Conservation (phyloP, 2,797 vertebrate genomes). For the Zenarchopterus dispar region DNA sequence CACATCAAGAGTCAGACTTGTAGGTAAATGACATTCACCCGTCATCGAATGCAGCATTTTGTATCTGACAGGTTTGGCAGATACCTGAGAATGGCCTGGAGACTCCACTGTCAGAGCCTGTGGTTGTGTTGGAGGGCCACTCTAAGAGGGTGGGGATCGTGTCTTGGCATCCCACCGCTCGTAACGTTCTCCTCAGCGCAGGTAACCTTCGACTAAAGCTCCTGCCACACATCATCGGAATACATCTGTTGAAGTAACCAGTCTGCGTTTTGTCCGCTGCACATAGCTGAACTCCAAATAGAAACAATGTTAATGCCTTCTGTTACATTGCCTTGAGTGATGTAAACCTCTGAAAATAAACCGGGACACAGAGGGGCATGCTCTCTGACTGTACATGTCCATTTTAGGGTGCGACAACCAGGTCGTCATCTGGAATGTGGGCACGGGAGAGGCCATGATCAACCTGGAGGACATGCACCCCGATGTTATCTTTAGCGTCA, state of each 20-base stretch:
- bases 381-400: constrained; percentile 42
- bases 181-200: constrained; percentile 96
- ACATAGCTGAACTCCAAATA: constrained; percentile 59
- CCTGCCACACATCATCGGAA: not conserved
- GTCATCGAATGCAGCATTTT: too few relatives aligned
- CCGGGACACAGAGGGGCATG: constrained; percentile 22
- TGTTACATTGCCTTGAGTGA: constrained; percentile 29
- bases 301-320: constrained; percentile 28
- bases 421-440: constrained; percentile 97
- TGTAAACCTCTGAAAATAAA: constrained; percentile 52
- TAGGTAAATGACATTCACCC: too few relatives aligned
- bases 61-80: constrained; percentile 91
- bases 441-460: constrained; percentile 91
- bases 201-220: constrained; percentile 75
- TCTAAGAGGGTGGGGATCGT: constrained; percentile 97
- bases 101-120: constrained; percentile 89
- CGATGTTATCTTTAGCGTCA: constrained; percentile 95
- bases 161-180: constrained; percentile 95
- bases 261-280: constrained; percentile 23
- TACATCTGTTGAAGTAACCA: too few relatives aligned
- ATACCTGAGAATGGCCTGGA: constrained; percentile 95
- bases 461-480: constrained; percentile 95
- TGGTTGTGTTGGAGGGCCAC: constrained; percentile 95
- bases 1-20: too few relatives aligned
- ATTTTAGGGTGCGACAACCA: constrained; percentile 92